Evolutionary conservation across 1,140 invertebrate species (phyloP).

Genomic region (Dufourea novaeangliae): DNA sequence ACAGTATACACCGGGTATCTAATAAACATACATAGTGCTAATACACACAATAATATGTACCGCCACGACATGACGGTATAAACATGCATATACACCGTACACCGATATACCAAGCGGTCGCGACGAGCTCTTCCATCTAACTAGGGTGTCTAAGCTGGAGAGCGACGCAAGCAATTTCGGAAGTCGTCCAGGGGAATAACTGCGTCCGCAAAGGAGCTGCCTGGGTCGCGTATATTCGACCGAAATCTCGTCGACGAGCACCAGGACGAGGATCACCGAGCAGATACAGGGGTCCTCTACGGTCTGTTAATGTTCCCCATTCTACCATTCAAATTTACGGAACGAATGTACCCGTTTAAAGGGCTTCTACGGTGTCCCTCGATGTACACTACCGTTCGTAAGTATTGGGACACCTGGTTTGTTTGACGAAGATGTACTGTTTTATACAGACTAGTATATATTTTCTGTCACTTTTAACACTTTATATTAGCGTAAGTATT

Average conservation of each 20-base stretch:
- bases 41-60: conserved; percentile 49
- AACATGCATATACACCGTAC: conserved; percentile 15
- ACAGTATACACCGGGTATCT: conserved; percentile 34
- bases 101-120: conserved; percentile 2
- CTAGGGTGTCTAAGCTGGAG: not conserved
- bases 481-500: too few relatives aligned
- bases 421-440: too few relatives aligned
- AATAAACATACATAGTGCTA: conserved; percentile 41
- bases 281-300: not conserved
- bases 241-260: conserved; percentile 9
- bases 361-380: not conserved
- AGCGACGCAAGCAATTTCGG: conserved; percentile 35
- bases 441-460: too few relatives aligned
- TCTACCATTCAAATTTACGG: not conserved
- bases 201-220: conserved; percentile 37
- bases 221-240: conserved; percentile 21
- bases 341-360: not conserved
- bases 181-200: conserved; percentile 37
- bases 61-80: conserved; percentile 21
- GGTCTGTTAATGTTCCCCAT: not conserved
- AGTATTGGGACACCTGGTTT: too few relatives aligned
- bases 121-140: not conserved
- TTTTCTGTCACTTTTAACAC: too few relatives aligned
- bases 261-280: not conserved
- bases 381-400: too few relatives aligned